These are phyloP conservation scores for Oncopodura yosiiana DNA, from an alignment of 1,140 invertebrate species.

Conservation along the genomic window DNA sequence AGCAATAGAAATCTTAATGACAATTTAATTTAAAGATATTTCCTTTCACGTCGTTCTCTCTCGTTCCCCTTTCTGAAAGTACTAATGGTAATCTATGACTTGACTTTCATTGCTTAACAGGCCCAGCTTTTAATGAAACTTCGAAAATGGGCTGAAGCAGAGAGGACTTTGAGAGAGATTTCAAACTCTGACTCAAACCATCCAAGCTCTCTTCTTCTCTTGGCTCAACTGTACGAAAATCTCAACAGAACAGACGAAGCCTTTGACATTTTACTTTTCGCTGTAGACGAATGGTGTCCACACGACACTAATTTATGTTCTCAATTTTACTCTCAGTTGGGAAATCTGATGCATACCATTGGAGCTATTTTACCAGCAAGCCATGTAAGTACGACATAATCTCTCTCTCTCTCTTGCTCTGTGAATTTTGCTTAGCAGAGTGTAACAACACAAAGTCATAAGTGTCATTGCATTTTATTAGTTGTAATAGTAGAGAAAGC, in stretches of 20 bases:
- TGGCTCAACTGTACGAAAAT: constrained; percentile 22
- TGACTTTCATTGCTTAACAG: background rate
- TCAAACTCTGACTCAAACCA: constrained; percentile 13
- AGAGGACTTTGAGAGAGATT: constrained; percentile 14
- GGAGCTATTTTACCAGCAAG: constrained; percentile 23
- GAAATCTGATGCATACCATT: constrained; percentile 29
- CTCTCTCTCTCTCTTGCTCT: background rate
- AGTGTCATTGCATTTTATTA: too few species aligned
- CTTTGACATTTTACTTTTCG: constrained; percentile 21
- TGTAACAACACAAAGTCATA: too few species aligned
- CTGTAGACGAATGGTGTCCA: constrained; percentile 25
- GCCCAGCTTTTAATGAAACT: constrained; percentile 18
- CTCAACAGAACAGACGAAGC: constrained; percentile 26
- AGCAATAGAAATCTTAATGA: too few species aligned
- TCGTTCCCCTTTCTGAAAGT: too few species aligned
- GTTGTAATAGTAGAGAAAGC: too few species aligned
- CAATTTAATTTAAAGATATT: too few species aligned
- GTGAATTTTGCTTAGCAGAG: background rate
- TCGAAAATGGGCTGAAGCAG: constrained; percentile 21
- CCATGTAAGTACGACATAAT: constrained; percentile 18
- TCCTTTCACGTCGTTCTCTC: too few species aligned
- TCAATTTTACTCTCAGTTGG: constrained; percentile 25
- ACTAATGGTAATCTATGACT: too few species aligned
- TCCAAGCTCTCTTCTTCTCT: constrained; percentile 16
- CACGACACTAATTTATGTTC: constrained; percentile 22